Percentiles rank a stretch among this genome's conserved stretches.
Conservation (phyloP, 1,140 invertebrate genomes). For the Marisa cornuarietis region DNA sequence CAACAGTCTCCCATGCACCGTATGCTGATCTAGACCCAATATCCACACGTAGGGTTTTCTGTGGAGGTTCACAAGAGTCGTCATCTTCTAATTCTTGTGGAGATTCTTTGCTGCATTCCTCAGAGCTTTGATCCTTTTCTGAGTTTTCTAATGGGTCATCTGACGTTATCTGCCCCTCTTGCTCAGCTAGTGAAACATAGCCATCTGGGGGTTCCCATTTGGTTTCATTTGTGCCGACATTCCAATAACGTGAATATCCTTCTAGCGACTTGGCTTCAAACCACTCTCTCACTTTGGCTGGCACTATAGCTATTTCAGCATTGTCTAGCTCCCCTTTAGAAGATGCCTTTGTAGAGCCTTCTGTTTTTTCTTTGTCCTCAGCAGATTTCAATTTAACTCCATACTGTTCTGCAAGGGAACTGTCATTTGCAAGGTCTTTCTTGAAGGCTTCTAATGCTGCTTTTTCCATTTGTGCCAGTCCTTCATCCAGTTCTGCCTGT, state of each 20-base stretch:
- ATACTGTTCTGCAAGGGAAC: slow-evolving; percentile 56
- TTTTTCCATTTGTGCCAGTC: slow-evolving; percentile 89
- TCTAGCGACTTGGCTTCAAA: slow-evolving; percentile 77
- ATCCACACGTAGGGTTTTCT: slow-evolving; percentile 22
- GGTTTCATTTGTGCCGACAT: slow-evolving; percentile 77
- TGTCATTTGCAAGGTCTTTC: slow-evolving; percentile 56
- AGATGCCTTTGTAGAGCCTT: not conserved
- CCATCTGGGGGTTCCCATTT: slow-evolving; percentile 59
- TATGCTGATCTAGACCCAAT: slow-evolving; percentile 32
- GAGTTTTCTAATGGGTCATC: slow-evolving; percentile 14
- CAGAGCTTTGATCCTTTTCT: not conserved
- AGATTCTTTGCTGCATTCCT: no score
- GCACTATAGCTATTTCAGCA: slow-evolving; percentile 21
- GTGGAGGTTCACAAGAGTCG: not conserved
- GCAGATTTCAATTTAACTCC: slow-evolving; percentile 30
- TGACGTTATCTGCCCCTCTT: slow-evolving; percentile 35
- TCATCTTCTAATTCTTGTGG: no score
- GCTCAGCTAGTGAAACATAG: slow-evolving; percentile 58
- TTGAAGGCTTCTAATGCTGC: slow-evolving; percentile 59
- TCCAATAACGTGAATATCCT: slow-evolving; percentile 83
- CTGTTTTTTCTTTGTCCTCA: not conserved
- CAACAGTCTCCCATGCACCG: slow-evolving; percentile 34
- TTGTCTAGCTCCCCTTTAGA: slow-evolving; percentile 33
- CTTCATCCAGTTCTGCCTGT: slow-evolving; percentile 79
- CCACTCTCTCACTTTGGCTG: slow-evolving; percentile 70